Percentiles rank a stretch among this genome's conserved stretches.
Evolutionary conservation across 2,113 vertebrate species (phyloP).

Genomic region (Oenanthe melanoleuca): DNA sequence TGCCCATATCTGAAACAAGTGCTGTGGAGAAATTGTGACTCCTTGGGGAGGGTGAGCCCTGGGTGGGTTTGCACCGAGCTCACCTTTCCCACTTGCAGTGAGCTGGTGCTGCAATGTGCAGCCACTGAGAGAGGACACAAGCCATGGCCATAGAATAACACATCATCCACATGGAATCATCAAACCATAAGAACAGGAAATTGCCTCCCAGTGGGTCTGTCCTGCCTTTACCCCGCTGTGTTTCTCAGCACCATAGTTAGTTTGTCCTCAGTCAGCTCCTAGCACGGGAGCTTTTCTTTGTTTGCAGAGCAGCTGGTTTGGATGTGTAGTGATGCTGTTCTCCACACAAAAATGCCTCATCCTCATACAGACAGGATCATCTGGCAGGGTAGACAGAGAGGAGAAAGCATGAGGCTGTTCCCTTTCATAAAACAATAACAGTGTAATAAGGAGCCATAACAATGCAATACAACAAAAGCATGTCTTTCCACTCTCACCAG

Average conservation of each 20-base stretch:
- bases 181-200: background rate
- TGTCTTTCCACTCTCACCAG: background rate
- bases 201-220: background rate
- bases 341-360: background rate
- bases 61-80: background rate
- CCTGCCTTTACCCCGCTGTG: background rate
- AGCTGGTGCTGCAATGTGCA: background rate
- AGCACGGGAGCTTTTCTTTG: background rate
- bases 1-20: rapidly evolving
- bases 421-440: too few relatives aligned
- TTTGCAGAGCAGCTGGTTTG: background rate
- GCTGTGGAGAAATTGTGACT: background rate
- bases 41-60: background rate
- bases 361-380: background rate
- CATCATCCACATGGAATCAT: too few relatives aligned
- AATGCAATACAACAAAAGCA: background rate
- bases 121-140: background rate
- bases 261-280: background rate
- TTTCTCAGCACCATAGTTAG: background rate
- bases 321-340: background rate
- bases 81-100: background rate
- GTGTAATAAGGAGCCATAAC: too few relatives aligned
- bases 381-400: background rate
- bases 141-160: background rate
- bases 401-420: background rate